Evolutionary conservation across 2,113 vertebrate species (phyloP).

Genomic region (Grammatotria lemairii): DNA sequence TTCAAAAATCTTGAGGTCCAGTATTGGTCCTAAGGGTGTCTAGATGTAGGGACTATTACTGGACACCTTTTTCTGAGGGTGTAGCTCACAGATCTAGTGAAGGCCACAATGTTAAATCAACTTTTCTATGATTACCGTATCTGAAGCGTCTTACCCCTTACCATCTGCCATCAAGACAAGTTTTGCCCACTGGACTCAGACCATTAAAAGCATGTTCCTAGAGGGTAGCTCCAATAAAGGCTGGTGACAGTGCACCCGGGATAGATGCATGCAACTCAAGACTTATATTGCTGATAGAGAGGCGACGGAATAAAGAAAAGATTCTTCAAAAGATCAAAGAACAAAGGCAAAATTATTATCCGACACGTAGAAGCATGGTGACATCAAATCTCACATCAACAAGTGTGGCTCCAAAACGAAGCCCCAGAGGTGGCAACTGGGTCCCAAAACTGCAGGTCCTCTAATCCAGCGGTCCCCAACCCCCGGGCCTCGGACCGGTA

Average conservation of each 20-base stretch:
- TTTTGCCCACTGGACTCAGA: background rate
- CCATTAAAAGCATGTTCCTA: background rate
- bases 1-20: background rate
- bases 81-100: background rate
- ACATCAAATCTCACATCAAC: background rate
- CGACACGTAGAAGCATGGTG: background rate
- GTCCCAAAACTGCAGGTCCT: background rate
- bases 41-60: background rate
- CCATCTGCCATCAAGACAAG: fast-evolving
- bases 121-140: background rate
- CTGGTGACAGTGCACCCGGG: fast-evolving
- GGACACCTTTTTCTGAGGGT: background rate
- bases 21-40: background rate
- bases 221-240: background rate
- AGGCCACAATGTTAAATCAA: background rate
- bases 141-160: background rate
- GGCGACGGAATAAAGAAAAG: fast-evolving
- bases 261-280: background rate
- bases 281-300: background rate
- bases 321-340: background rate
- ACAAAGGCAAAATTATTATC: background rate
- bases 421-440: background rate
- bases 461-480: background rate
- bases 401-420: background rate
- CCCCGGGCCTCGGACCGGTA: no score